Evolutionary conservation across 2,113 vertebrate genomes (phyloP), one percentile per base, ranked within the genome.

Genomic region (Scophthalmus maximus): DNA sequence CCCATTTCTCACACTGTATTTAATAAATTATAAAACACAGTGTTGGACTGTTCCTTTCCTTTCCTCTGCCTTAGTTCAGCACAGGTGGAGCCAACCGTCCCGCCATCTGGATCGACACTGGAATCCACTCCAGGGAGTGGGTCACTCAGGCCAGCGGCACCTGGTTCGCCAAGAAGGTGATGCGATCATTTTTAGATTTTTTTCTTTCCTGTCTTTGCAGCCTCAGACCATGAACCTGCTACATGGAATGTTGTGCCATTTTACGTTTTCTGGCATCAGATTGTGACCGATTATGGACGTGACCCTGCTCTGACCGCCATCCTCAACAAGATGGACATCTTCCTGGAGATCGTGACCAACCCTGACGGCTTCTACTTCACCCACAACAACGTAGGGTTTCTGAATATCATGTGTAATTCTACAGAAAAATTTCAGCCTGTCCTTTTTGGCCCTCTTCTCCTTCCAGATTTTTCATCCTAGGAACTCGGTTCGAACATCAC

Each of bases 101-200:
- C 0, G 96, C 94, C 26, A 83, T 96, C 85, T 98, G 96, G 97
- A 75, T 98, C 0, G 96, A 97, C 89, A 95, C 93, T 0, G 96
- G 97, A 6, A 98, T 96, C 85, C 97, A 98, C 64, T 90, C 97
- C 0, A 93, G 96, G 36, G 97, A 98, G 73, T 97, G 96, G 96
- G 92, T 98, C 87, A 96, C 95, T 26, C 96, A 95, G 3, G 97
- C 97, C 83, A 96, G 94, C 0, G 95, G 96, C 0, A 61, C 94
- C 78, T 98, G 96, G 96, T 95, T 84, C 0, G 95, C 96, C 68
- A 96, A 95, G 75, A 94, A 97, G 96, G 97, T 97, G 59, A 8
- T 53, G 8, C 20, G 3, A 73, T 36, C 1, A n/a, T 26, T 29
- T 2, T 29, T 11, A 17, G 0, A 0, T 5, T 1, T 14, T n/a